Evolutionary conservation across 2,888 invertebrate species (phyloP).

Genomic region (Ametastegia equiseti): DNA sequence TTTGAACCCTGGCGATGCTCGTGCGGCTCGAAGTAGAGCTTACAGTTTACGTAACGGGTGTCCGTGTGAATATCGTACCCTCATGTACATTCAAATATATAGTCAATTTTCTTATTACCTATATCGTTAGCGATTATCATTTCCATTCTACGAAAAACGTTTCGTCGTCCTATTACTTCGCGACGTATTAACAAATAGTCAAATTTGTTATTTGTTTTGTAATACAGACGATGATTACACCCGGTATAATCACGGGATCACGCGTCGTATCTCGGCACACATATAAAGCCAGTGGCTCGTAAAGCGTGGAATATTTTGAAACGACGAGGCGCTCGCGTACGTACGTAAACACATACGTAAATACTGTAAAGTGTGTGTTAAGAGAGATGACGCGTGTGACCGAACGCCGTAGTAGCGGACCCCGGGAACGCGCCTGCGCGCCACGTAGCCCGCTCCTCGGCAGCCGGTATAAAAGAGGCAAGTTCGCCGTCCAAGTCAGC

Average conservation of each 20-base stretch:
- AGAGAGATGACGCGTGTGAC: conserved; percentile 26
- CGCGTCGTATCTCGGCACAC: neutral
- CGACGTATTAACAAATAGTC: too few species aligned
- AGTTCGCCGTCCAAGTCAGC: conserved; percentile 63
- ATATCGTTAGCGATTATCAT: too few species aligned
- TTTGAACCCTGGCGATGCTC: conserved; percentile 25
- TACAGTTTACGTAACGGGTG: conserved; percentile 36
- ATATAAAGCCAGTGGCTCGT: neutral
- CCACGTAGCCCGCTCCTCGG: conserved; percentile 61
- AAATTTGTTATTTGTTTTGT: too few species aligned
- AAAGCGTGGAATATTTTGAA: conserved; percentile 46
- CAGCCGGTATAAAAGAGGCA: conserved; percentile 68
- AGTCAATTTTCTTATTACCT: too few species aligned
- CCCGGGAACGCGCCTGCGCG: conserved; percentile 53
- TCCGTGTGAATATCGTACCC: neutral
- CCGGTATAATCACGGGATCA: neutral
- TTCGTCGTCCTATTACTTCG: too few species aligned
- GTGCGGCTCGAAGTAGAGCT: conserved; percentile 27
- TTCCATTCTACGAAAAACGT: too few species aligned
- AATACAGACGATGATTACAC: neutral
- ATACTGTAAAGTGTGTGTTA: too few species aligned
- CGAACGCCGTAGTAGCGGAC: conserved; percentile 34
- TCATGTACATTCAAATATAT: too few species aligned
- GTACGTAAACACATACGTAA: too few species aligned
- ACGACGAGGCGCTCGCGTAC: too few species aligned